Conservation (phyloP, 2,888 invertebrate genomes). For the Argyresthia albistria region DNA sequence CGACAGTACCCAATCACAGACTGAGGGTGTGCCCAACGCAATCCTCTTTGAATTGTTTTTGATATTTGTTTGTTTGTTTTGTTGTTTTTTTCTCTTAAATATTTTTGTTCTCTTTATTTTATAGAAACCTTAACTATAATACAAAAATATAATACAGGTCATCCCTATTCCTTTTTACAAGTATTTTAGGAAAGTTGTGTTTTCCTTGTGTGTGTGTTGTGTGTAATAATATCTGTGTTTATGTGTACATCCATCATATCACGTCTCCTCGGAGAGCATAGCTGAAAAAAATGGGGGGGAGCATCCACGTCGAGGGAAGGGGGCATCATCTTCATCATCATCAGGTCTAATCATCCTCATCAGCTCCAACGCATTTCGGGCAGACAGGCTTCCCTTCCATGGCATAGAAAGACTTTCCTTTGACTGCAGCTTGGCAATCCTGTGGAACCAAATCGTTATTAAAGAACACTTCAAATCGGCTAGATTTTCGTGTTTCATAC, state of each 20-base stretch:
- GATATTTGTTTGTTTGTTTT: slow-evolving; percentile 40
- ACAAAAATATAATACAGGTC: slow-evolving; percentile 62
- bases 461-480: not conserved
- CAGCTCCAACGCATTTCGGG: slow-evolving; percentile 92
- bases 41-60: slow-evolving; percentile 10
- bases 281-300: slow-evolving; percentile 64
- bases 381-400: slow-evolving; percentile 98
- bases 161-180: slow-evolving; percentile 27
- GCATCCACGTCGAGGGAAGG: slow-evolving; percentile 37
- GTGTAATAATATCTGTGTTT: slow-evolving; percentile 23
- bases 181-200: slow-evolving; percentile 21
- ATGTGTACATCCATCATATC: slow-evolving; percentile 24
- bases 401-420: slow-evolving; percentile 96
- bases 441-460: slow-evolving; percentile 50
- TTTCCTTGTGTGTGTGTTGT: slow-evolving; percentile 19
- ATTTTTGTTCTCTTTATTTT: slow-evolving; percentile 69
- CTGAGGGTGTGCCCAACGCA: not conserved
- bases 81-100: slow-evolving; percentile 28
- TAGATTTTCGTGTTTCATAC: slow-evolving; percentile 24
- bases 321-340: slow-evolving; percentile 12
- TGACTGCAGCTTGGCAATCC: slow-evolving; percentile 95
- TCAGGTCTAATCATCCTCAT: slow-evolving; percentile 80
- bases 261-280: slow-evolving; percentile 41
- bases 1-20: not conserved
- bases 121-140: slow-evolving; percentile 62